Evolutionary conservation across 1,140 invertebrate genomes (phyloP), one percentile per base, ranked within the genome.

Genomic region (Trichonephila clavata): DNA sequence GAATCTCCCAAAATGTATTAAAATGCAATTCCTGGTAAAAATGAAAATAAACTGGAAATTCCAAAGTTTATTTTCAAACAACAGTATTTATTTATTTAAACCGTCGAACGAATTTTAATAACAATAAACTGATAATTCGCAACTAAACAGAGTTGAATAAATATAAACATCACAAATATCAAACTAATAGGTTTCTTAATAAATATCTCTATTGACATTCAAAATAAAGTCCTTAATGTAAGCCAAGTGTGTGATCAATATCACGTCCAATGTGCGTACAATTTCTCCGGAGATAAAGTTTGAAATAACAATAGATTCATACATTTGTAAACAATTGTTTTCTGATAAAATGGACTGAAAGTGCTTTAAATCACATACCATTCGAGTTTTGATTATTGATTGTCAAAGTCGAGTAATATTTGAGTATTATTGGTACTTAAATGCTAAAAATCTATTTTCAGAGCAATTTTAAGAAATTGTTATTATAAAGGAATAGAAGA

Each of bases 291-390:
- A 18, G 71, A 77, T 77, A 77, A 77, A 39, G 32, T 32, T 18
- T 39, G 27, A 77, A 77, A 77, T 20, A 77, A 77, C 71, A 77
- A 77, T 77, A 32, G 27, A 77, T 77, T 77, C 16, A 39, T 77
- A 32, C 71, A 77, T 32, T 6, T 77, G 10, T 77, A 77, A 77
- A 77, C 71, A 77, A 16, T 77, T 77, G 27, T 77, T 18, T 77
- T 77, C 32, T 20, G 71, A 77, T 77, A 77, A 77, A 32, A 32
- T 2, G 65, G n/a, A n/a, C 65, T 68, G n/a, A n/a, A 24, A 27
- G 27, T 27, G n/a, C 14, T 68, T 13, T 24, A 21, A 24, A 14
- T 8, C n/a, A 24, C n/a, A 24, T 24, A 68, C 24, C n/a, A 27
- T 68, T 68, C 65, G n/a, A 13, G 13, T 68, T 68, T 68, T n/a